Percentiles rank a stretch among this genome's conserved stretches.
Conservation (phyloP, 2,113 vertebrate genomes). For the Sebastes schlegelii region DNA sequence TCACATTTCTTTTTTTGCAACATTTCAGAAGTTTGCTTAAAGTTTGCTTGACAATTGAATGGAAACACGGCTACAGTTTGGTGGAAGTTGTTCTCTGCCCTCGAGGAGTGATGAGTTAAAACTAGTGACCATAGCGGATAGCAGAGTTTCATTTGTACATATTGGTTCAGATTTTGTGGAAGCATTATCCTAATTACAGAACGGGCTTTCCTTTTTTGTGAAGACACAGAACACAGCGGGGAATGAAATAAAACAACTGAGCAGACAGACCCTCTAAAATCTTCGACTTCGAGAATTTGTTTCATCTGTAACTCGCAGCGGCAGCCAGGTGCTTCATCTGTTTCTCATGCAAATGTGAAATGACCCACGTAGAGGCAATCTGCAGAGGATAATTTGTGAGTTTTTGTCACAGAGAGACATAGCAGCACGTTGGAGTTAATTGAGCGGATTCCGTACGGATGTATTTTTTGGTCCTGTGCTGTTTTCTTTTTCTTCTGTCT, state of each 20-base stretch:
- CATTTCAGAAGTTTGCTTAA: too few species aligned
- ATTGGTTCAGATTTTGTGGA: background rate
- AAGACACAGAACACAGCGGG: background rate
- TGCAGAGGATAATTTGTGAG: constrained; percentile 19
- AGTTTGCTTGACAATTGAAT: too few species aligned
- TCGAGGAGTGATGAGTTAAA: too few species aligned
- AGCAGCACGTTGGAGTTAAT: constrained; percentile 34
- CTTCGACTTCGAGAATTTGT: background rate
- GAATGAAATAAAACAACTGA: constrained; percentile 20
- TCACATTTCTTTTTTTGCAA: too few species aligned
- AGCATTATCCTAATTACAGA: background rate
- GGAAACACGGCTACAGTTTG: too few species aligned
- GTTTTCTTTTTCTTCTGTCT: background rate
- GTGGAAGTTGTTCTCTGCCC: too few species aligned
- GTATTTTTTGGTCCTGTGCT: background rate
- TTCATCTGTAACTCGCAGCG: background rate
- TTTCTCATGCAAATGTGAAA: constrained; percentile 11
- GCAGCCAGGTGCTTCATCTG: constrained; percentile 37
- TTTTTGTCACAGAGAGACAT: constrained; percentile 23
- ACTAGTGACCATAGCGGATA: background rate
- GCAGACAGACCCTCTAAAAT: background rate
- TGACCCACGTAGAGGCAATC: constrained; percentile 5
- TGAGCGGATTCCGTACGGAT: constrained; percentile 11
- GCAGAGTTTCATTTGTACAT: background rate
- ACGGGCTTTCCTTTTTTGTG: background rate